A percentile compares a stretch with the other conserved stretches of the same genome.
Evolutionary conservation across 2,888 invertebrate genomes (phyloP).

Genomic region (Tetropium fuscum): DNA sequence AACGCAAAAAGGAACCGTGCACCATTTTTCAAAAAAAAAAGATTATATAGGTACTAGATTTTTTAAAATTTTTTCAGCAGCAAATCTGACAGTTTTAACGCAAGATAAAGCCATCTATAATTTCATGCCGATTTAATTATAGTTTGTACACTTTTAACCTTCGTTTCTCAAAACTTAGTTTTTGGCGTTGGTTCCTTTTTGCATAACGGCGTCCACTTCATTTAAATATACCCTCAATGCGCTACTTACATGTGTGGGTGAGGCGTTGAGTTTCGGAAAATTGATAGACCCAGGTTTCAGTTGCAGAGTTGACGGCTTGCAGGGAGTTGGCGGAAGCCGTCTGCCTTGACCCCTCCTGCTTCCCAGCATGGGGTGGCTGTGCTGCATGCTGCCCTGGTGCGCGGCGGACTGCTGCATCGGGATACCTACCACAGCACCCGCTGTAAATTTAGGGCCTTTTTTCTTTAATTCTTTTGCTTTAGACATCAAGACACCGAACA

Average conservation of each 20-base stretch:
- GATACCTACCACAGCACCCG: constrained; percentile 65
- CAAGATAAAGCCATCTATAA: too few relatives aligned
- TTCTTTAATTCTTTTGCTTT: constrained; percentile 19
- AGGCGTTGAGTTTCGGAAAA: constrained; percentile 94
- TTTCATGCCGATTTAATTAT: too few relatives aligned
- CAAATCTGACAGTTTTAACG: too few relatives aligned
- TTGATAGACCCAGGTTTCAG: constrained; percentile 87
- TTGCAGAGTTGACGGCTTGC: constrained; percentile 93
- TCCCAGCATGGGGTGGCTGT: constrained; percentile 73
- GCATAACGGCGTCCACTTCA: too few relatives aligned
- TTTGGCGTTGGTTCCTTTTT: too few relatives aligned
- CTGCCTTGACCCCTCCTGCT: constrained; percentile 81
- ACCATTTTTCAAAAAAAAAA: too few relatives aligned
- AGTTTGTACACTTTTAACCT: too few relatives aligned
- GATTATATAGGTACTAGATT: too few relatives aligned
- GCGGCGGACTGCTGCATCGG: constrained; percentile 65
- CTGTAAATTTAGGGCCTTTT: constrained; percentile 53
- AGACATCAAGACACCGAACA: constrained; percentile 20
- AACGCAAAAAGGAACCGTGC: too few relatives aligned
- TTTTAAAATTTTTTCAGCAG: too few relatives aligned
- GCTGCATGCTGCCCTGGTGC: constrained; percentile 66
- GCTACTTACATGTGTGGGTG: constrained; percentile 86
- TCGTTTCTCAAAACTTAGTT: too few relatives aligned
- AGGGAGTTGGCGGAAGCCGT: constrained; percentile 89
- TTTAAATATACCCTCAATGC: too few relatives aligned